Evolutionary conservation across 1,140 invertebrate species (phyloP), one percentile per base, ranked within the genome.

Genomic region (Ips nitidus): DNA sequence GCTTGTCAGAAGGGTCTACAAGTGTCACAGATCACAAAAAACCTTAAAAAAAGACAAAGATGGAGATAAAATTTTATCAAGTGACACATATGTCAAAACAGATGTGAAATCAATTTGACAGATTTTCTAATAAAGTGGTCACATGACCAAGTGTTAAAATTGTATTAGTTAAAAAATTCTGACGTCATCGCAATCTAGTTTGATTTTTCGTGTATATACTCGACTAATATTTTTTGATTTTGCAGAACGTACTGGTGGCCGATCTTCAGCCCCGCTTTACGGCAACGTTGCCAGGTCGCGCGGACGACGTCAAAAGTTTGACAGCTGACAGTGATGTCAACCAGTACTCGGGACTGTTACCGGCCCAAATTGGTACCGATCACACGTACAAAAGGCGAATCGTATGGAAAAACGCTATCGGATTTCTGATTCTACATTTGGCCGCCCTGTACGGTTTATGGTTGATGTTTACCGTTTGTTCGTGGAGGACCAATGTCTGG

Each of bases 381-480:
- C 70, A 67, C 40, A 72, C 38, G 50, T 80, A 78, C 63, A 73
- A 76, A 72, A 77, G 75, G 73, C 36, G 69, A n/a, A 75, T 77
- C 43, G 74, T 77, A 53, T 75, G 73, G 74, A 73, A 63, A 38
- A 78, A 76, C 47, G 73, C 73, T n/a, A 70, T 78, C 8, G 70
- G 71, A 8, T 75, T 77, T 61, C 40, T 77, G 5, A 50, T 57
- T 2, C 42, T 75, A 43, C 75, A 76, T 56, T 4, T 73, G 38
- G 45, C 64, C 2, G 75, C 67, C 8, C 6, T 77, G 1, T 77
- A 77, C 53, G 75, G 75, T 37, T 41, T 75, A 2, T 75, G 66
- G 53, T 36, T 72, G 4, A 52, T 66, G 47, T 6, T 73, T 1
- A 45, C 57, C 43, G 3, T 70, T 6, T 69, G 66, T 52, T 45